Percentiles rank a stretch among this genome's conserved stretches.
Evolutionary conservation across 2,113 vertebrate species (phyloP).

Genomic region (Melanerpes aurifrons): DNA sequence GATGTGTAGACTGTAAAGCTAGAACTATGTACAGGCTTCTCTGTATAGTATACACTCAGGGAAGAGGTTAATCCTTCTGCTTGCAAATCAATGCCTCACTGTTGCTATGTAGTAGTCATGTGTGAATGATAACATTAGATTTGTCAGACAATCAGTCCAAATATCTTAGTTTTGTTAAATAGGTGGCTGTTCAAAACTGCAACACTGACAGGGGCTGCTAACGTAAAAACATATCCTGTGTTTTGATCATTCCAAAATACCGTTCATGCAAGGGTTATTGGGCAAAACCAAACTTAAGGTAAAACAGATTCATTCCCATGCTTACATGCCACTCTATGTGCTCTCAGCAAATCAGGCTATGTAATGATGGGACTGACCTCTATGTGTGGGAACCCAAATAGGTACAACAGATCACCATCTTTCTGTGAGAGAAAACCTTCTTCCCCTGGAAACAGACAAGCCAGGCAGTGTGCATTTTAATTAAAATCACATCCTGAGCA

Average conservation of each 20-base stretch:
- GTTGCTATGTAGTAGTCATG: background rate
- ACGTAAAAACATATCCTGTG: background rate
- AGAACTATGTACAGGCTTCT: background rate
- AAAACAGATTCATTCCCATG: background rate
- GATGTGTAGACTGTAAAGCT: background rate
- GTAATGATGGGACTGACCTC: constrained; percentile 39
- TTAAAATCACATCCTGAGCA: constrained; percentile 81
- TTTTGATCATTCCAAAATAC: constrained; percentile 6
- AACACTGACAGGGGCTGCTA: background rate
- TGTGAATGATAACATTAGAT: background rate
- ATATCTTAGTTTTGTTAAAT: background rate
- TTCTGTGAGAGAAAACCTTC: constrained; percentile 39
- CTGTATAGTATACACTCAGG: background rate
- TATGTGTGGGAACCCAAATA: background rate
- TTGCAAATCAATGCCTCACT: background rate
- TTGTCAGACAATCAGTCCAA: background rate
- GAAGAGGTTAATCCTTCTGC: background rate
- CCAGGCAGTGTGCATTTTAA: constrained; percentile 76
- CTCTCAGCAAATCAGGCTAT: constrained; percentile 14
- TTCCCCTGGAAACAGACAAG: constrained; percentile 62
- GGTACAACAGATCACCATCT: background rate
- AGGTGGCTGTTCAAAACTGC: background rate
- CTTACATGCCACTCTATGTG: background rate
- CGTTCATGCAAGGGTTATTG: background rate
- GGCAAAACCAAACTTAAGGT: background rate